These are phyloP conservation scores for Selene dorsalis DNA, from an alignment of 2,797 vertebrate species.

Conservation along the genomic window DNA sequence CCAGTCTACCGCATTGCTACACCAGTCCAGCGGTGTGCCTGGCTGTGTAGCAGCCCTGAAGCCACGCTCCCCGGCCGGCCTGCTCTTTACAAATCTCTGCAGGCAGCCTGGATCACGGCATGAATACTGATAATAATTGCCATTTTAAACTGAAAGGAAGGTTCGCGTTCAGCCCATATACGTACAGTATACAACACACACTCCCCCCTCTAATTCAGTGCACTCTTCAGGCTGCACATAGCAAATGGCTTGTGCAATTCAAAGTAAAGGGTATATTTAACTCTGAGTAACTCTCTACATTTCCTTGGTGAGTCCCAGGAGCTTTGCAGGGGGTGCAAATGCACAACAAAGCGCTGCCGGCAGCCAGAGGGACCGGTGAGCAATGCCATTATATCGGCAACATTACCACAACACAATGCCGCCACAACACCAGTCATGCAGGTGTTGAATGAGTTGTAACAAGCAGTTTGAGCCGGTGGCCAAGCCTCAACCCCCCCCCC, in stretches of 20 bases:
- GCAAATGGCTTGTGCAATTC: background rate
- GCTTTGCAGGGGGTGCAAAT: background rate
- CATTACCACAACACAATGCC: background rate
- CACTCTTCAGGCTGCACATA: background rate
- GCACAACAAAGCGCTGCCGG: slow-evolving; percentile 11
- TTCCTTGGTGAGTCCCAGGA: background rate
- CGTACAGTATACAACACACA: background rate
- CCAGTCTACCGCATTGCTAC: slow-evolving; percentile 74
- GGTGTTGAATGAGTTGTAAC: slow-evolving; percentile 27
- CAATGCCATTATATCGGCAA: slow-evolving; percentile 2
- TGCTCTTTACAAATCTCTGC: slow-evolving; percentile 6
- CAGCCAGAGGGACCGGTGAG: slow-evolving; percentile 27
- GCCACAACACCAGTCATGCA: background rate
- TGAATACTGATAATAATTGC: slow-evolving; percentile 44
- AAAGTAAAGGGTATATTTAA: background rate
- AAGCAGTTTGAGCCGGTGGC: background rate
- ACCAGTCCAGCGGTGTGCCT: slow-evolving; percentile 35
- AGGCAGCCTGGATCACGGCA: slow-evolving; percentile 29
- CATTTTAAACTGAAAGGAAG: background rate
- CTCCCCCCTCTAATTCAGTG: slow-evolving; percentile 1
- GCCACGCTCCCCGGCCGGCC: slow-evolving; percentile 12
- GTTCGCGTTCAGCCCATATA: background rate
- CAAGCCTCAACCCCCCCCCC: background rate
- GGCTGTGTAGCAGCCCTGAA: slow-evolving; percentile 11
- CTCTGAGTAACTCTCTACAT: background rate